Conservation (phyloP, 2,113 vertebrate genomes). For the Strix aluco region DNA sequence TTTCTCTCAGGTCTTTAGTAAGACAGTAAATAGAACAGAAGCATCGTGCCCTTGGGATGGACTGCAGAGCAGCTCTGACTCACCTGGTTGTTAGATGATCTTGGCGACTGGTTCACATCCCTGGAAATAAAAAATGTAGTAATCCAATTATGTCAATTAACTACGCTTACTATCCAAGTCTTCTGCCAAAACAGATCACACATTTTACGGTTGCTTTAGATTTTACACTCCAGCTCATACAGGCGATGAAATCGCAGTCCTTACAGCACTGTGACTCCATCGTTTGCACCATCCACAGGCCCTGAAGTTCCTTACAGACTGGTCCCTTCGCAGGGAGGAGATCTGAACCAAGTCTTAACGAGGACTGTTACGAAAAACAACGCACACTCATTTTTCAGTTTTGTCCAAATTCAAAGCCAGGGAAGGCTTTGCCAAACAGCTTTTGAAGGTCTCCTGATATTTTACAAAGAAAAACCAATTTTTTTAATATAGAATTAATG, state of each 20-base stretch:
- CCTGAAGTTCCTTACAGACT: neutral
- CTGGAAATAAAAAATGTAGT: conserved; percentile 55
- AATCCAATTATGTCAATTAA: neutral
- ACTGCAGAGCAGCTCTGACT: neutral
- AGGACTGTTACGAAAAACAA: neutral
- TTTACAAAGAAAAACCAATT: neutral
- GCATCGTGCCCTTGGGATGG: neutral
- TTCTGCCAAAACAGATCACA: neutral
- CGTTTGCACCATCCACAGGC: neutral
- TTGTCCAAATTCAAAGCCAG: neutral
- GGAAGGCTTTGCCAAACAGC: neutral
- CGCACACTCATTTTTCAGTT: neutral
- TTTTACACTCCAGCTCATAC: neutral
- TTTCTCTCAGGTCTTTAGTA: neutral
- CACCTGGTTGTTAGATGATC: conserved; percentile 78
- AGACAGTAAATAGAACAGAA: neutral
- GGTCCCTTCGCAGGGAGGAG: neutral
- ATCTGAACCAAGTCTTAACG: neutral
- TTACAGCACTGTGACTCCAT: neutral
- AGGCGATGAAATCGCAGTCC: neutral
- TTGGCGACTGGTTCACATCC: conserved; percentile 75
- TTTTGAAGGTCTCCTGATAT: neutral
- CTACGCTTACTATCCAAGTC: neutral
- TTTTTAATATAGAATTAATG: neutral
- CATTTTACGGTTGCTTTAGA: neutral